These are phyloP conservation scores for Dicycla oo DNA, from an alignment of 2,888 invertebrate species.

Conservation along the genomic window DNA sequence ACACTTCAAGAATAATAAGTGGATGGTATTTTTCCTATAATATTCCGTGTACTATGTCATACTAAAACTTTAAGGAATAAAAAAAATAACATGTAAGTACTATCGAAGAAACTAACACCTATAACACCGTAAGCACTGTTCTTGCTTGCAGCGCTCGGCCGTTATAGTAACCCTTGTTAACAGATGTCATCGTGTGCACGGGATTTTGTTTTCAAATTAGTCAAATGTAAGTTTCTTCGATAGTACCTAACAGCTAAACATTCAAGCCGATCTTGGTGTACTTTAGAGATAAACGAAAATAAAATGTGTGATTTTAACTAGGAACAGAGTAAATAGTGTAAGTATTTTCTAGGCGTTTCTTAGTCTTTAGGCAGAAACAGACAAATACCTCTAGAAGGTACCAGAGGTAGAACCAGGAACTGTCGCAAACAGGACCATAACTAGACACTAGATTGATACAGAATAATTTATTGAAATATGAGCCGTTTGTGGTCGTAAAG, in stretches of 20 bases:
- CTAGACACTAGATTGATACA: background rate
- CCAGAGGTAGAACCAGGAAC: slow-evolving; percentile 7
- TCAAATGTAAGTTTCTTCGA: no score
- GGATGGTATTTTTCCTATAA: background rate
- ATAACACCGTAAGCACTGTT: no score
- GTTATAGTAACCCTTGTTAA: no score
- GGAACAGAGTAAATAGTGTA: background rate
- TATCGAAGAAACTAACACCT: no score
- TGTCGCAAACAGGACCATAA: background rate
- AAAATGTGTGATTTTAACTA: background rate
- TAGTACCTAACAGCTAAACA: background rate
- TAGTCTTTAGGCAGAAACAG: background rate
- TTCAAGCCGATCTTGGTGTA: background rate
- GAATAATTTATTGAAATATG: slow-evolving; percentile 34
- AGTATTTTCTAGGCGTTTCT: background rate
- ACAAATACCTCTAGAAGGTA: background rate
- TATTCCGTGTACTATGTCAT: no score
- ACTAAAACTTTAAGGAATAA: no score
- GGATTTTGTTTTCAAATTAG: no score
- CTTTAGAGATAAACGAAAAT: background rate
- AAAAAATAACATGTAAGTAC: no score
- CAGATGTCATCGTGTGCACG: no score
- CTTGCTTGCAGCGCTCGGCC: no score
- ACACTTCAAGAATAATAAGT: background rate
- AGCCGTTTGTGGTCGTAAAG: slow-evolving; percentile 1